Evolutionary conservation across 2,888 invertebrate genomes (phyloP), one percentile per base, ranked within the genome.

Genomic region (Odontocolon sp.): DNA sequence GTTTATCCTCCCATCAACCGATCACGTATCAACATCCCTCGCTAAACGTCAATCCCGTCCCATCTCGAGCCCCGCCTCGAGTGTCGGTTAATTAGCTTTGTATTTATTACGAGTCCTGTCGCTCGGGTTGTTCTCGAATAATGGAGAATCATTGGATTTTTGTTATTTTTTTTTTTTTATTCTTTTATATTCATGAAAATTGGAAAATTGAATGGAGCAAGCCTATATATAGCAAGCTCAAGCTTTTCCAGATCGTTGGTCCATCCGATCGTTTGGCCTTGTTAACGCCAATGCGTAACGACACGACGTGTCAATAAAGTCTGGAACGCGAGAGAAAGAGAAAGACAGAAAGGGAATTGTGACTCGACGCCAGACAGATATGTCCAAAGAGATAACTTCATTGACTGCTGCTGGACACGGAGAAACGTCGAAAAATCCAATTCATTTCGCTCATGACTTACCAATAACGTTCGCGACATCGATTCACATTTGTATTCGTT

Each of bases 341-440:
- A 31, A 54, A 47, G 16, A 33, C 38, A 33, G 21, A 23, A 18
- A 56, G 23, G 14, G 40, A 52, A 75, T 66, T 71, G 71, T 38
- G 59, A 67, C 59, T 71, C 71, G 70, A 28, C 59, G 64, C 66
- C 66, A 47, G 71, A 67, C 76, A 67, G 71, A 59, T 76, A 66
- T 54, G 59, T 66, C 61, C 59, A 45, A 2, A 56, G 67, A 76
- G 67, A 76, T 76, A 76, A 76, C 76, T 76, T 71, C 76, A 76
- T 76, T 76, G 76, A 71, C 66, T 76, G 18, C 21, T 50, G 33
- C 66, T 71, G 31, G 61, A 71, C 70, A 40, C 38, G 31, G 68
- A 54, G 59, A 71, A 67, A 59, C 57, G 52, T 57, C 38, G 50
- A 75, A 64, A 69, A 52, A 50, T 42, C 64, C 69, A 64, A 75